phyloP scores from a whole-genome alignment of 2,888 invertebrate species.

The Drosophila hamatofila region DNA sequence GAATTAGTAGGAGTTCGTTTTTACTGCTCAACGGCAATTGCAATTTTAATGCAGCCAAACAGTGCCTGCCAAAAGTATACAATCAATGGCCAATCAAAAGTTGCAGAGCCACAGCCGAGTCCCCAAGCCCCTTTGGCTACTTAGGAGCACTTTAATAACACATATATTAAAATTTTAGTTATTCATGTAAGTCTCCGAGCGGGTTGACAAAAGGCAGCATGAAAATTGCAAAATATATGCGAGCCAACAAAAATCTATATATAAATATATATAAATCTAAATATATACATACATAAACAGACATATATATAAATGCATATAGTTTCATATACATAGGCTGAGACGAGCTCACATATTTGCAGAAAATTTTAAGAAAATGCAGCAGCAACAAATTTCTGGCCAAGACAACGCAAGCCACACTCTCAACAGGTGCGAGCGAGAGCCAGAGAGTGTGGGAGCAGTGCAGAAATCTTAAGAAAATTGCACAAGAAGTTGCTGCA shows the following conservation, averaged over 20 bases:
- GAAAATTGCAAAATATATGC: constrained; percentile 66
- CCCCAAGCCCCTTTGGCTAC: constrained; percentile 45
- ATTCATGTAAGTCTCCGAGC: constrained; percentile 75
- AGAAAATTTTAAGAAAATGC: constrained; percentile 82
- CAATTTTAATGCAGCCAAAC: constrained; percentile 68
- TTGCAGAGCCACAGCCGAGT: constrained; percentile 37
- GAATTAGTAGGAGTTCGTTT: constrained; percentile 46
- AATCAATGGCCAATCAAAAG: constrained; percentile 79
- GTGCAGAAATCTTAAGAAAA: constrained; percentile 73
- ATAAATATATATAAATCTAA: constrained; percentile 31
- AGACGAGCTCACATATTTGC: constrained; percentile 73
- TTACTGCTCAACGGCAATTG: constrained; percentile 51
- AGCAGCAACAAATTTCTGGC: constrained; percentile 74
- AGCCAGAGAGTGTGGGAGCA: constrained; percentile 27
- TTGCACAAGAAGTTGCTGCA: constrained; percentile 72
- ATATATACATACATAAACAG: constrained; percentile 6
- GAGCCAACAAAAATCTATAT: constrained; percentile 23
- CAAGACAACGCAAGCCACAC: constrained; percentile 60
- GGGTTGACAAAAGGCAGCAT: constrained; percentile 65
- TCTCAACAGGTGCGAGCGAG: constrained; percentile 53
- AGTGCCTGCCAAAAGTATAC: constrained; percentile 63
- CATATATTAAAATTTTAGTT: constrained; percentile 81
- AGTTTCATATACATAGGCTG: constrained; percentile 34
- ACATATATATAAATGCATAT: constrained; percentile 4
- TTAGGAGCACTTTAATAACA: constrained; percentile 73